Evolutionary conservation across 2,888 invertebrate species (phyloP).

Genomic region (Oegoconia quadripuncta): DNA sequence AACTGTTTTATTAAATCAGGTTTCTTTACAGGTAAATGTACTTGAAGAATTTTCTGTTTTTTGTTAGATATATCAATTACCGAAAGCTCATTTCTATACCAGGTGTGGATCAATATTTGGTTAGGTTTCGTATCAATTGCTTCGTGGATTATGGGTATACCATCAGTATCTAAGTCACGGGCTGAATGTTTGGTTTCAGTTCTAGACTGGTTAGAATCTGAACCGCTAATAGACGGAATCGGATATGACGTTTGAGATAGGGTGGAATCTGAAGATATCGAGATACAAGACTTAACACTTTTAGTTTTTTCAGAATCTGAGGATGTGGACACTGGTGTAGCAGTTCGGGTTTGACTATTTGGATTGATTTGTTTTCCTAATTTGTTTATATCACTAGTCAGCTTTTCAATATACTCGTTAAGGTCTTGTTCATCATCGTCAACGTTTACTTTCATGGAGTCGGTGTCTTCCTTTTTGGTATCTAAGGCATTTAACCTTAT

Average conservation of each 20-base stretch:
- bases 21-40: constrained; percentile 24
- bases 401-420: neutral
- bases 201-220: neutral
- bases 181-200: constrained; percentile 11
- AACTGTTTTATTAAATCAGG: constrained; percentile 23
- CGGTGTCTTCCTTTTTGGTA: neutral
- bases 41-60: constrained; percentile 28
- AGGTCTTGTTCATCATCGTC: constrained; percentile 5
- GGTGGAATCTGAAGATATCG: neutral
- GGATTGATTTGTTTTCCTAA: neutral
- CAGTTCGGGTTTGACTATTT: neutral
- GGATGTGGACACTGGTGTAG: neutral
- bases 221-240: neutral
- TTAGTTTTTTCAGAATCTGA: constrained; percentile 4
- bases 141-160: constrained; percentile 29
- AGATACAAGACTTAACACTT: no score
- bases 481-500: constrained; percentile 16
- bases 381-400: neutral
- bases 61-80: constrained; percentile 23
- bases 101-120: constrained; percentile 26
- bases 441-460: constrained; percentile 8
- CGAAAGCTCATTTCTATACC: constrained; percentile 20
- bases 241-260: neutral
- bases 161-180: constrained; percentile 12
- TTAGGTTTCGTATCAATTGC: constrained; percentile 31